These are phyloP conservation scores for Polydrusus tereticollis DNA, from an alignment of 2,888 invertebrate genomes.

Conservation along the genomic window DNA sequence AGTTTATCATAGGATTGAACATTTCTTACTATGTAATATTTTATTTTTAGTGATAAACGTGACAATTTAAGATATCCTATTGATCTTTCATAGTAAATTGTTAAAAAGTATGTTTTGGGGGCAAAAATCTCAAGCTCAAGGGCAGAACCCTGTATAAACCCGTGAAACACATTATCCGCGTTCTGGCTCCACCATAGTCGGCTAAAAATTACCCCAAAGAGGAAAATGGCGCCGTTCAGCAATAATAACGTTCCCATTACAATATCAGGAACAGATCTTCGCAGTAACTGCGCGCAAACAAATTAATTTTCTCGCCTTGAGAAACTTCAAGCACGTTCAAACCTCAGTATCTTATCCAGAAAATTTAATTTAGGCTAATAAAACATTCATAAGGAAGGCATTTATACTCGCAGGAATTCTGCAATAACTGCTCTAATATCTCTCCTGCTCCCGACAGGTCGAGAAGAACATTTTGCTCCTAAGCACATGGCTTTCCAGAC, in stretches of 20 bases:
- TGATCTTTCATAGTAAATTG: no score
- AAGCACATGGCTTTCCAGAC: conserved; percentile 56
- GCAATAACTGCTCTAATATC: conserved; percentile 65
- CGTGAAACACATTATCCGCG: not conserved
- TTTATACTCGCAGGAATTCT: conserved; percentile 61
- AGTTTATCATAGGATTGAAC: no score
- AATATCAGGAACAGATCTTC: conserved; percentile 11
- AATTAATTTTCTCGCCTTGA: conserved; percentile 32
- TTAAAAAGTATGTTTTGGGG: no score
- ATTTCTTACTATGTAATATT: no score
- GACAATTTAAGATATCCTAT: no score
- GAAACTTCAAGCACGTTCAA: conserved; percentile 49
- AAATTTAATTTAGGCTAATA: conserved; percentile 66
- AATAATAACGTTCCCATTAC: not conserved
- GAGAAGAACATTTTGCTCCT: conserved; percentile 58
- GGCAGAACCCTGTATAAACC: not conserved
- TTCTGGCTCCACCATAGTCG: not conserved
- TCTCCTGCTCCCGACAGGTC: conserved; percentile 61
- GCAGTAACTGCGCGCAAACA: conserved; percentile 9
- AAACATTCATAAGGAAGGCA: conserved; percentile 64
- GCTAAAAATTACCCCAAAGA: not conserved
- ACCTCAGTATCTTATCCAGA: conserved; percentile 61
- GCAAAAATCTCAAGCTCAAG: no score
- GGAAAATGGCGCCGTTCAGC: not conserved
- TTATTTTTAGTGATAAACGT: no score